Base-by-base conservation (phyloP, 2,113 vertebrate genomes). In the Pomatorhinus ruficollis region DNA sequence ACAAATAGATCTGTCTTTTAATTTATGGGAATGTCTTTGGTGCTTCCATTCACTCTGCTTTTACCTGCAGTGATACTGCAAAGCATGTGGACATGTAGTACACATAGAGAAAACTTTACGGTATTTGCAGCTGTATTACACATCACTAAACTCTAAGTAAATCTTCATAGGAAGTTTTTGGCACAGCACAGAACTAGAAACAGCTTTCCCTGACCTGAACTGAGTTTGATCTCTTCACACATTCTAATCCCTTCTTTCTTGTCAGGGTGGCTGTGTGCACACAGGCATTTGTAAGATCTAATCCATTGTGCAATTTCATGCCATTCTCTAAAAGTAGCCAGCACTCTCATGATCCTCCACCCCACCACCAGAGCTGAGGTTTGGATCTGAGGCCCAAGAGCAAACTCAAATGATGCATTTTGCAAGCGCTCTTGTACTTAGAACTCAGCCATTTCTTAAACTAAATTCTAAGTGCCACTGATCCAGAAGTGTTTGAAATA, bases 261-360 rank as follows among this genome's bases (percentile, higher is more conserved):
- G 42, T 30, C 0, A 0, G 27, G 31, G 21, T n/a, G 15, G 30
- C 50, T 63, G 19, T 12, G 13, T 45, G 25, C 30, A 23, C 16
- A 15, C 0, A 57, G 23, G 40, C 35, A 42, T 54, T 42, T 65
- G 8, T 33, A 53, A 65, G 12, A 70, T 7, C 45, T 42, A 28
- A 90, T 56, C n/a, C 25, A 22, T 11, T 12, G 1, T 68, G 42
- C 23, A 66, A 18, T 75, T 20, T 20, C 19, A 75, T 54, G 40
- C 28, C 30, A 19, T 35, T 49, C 25, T 75, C 66, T 35, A 49
- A 22, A 68, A 86, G 19, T 0, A 71, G 44, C 8, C 61, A 70
- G 57, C 3, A 3, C 19, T 21, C 15, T 68, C 1, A 0, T 2
- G 3, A 84, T 4, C 42, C 22, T 61, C n/a, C 37, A 50, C 8